Base-by-base conservation (phyloP, 2,113 vertebrate genomes). In the Numida meleagris region DNA sequence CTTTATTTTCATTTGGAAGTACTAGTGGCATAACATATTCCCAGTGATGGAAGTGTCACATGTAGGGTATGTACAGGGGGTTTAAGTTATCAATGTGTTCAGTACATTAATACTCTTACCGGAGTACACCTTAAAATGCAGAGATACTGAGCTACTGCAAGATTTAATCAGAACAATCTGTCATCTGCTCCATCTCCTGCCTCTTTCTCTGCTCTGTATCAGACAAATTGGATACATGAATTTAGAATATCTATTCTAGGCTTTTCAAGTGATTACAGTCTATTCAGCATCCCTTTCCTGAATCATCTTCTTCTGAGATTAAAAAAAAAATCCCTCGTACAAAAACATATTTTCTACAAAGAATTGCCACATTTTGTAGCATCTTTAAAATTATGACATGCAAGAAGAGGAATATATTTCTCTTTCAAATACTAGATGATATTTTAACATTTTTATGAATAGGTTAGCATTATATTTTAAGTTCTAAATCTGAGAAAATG, bases 1-100 rank as follows among this genome's bases (percentile, higher is more conserved):
- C 23, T 82, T 50, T 45, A 43, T 80, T 48, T 17, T 70, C n/a
- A 36, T 89, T 6, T 91, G 43, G 79, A 95, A 82, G 34, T 65
- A 68, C 29, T 46, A 87, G 17, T 23, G 71, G 13, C 10, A 57
- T 6, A 78, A 53, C 9, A 88, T 15, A 18, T 95, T 96, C 63
- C 51, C 62, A 20, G 4, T 68, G 10, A 6, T 82, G 15, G 83
- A 9, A 70, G 4, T 20, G 18, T 36, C 57, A 57, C n/a, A 25
- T 0, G 0, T 25, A 61, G 36, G 34, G 9, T 18, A 29, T 17
- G 2, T 10, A 17, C 25, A 12, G 45, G 19, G 82, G 4, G 16
- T 34, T 16, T 38, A 78, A 76, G 14, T 65, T 68, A 81, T 58
- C 57, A 43, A 5, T 27, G 11, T 31, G 24, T 61, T 72, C 45